Base-by-base conservation (phyloP, 2,113 vertebrate genomes). In the Perca fluviatilis region DNA sequence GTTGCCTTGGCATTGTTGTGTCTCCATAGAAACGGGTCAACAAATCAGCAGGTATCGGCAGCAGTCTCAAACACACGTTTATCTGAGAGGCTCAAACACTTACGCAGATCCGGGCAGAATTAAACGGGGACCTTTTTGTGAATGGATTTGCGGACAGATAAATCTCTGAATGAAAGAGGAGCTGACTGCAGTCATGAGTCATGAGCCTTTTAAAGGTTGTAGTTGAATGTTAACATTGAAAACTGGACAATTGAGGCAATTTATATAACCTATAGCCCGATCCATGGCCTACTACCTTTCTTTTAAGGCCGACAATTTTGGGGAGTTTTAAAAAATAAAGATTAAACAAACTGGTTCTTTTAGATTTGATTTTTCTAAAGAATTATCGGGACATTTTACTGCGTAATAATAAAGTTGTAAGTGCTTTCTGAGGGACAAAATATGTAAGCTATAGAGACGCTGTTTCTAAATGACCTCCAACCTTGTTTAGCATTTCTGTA, bases 11-110 rank as follows among this genome's bases (percentile, higher is more conserved):
- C 75, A 15, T 88, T 92, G 85, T 85, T 80, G 66, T 1, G 84
- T 93, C 62, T 73, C 93, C 83, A 87, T 86, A 18, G 91, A 64
- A 30, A 94, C 87, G 0, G 12, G 61, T 62, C 83, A 89, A 84
- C 89, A 88, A 54, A 89, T 66, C 82, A 67, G 64, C 90, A 82
- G 86, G 79, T 85, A 85, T 67, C 25, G 6, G 68, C 49, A 49
- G 69, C 46, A 10, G 15, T 5, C 30, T 46, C 33, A 43, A 5
- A 36, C 33, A 0, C 33, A 27, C 1, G 69, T 74, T 77, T 40
- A 47, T 57, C 47, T 81, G 47, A 65, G 12, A 54, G 46, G 60
- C 66, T 36, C 43, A 54, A 8, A 46, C 27, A 0, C 36, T 79
- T 77, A 79, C 23, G 40, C 63, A 47, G 43, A 77, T 64, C 71